These are phyloP conservation scores for Paedocypris micromegethes DNA, from an alignment of 2,797 vertebrate genomes.

Conservation along the genomic window DNA sequence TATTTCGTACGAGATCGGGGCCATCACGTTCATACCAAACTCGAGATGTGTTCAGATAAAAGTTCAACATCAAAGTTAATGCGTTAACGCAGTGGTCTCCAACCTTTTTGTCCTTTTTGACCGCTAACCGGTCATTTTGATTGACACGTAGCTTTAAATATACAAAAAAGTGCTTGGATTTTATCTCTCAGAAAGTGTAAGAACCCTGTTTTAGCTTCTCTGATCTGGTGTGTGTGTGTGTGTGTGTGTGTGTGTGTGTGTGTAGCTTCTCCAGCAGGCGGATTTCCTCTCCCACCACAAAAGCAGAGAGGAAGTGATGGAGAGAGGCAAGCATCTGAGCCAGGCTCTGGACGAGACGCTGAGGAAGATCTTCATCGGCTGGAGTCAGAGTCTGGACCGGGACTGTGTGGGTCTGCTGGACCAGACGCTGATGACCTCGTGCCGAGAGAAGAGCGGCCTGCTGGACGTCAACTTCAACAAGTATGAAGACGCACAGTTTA, in stretches of 20 bases:
- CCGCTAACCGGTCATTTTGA: no score
- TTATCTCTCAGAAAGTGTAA: background rate
- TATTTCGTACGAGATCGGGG: no score
- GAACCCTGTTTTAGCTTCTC: background rate
- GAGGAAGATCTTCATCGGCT: conserved; percentile 68
- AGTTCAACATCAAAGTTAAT: no score
- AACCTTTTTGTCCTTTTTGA: no score
- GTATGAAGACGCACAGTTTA: conserved; percentile 54
- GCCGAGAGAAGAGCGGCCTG: conserved; percentile 60
- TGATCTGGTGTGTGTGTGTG: conserved; percentile 2
- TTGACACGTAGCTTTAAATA: no score
- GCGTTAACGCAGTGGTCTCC: no score
- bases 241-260: conserved; percentile 7
- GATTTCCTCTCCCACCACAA: conserved; percentile 67
- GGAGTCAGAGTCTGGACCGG: conserved; percentile 68
- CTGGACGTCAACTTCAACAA: conserved; percentile 81
- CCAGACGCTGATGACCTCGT: conserved; percentile 67
- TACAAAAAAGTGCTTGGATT: conserved; percentile 6
- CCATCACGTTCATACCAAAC: no score
- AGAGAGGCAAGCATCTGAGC: conserved; percentile 58
- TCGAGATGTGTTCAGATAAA: no score
- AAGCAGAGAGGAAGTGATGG: conserved; percentile 58
- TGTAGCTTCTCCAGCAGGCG: conserved; percentile 66
- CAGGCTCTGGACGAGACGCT: conserved; percentile 74
- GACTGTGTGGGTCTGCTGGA: conserved; percentile 68